Conservation (phyloP, 2,113 vertebrate species). For the Hylia prasina region DNA sequence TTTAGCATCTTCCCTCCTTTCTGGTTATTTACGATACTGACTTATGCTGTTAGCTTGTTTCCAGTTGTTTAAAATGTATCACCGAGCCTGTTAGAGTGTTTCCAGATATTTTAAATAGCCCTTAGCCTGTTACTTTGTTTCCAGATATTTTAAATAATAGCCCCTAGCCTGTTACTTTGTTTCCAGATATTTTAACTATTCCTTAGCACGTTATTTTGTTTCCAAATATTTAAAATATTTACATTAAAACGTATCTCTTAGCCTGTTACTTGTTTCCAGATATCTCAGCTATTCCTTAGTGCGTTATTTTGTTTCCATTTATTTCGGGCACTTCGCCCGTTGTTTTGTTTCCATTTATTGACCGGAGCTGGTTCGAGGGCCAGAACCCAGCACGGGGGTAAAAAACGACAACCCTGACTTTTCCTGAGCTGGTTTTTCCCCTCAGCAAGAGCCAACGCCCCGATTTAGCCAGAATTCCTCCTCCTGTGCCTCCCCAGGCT, state of each 20-base stretch:
- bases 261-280: too few relatives aligned
- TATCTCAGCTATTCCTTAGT: too few relatives aligned
- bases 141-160: neutral
- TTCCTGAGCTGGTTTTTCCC: neutral
- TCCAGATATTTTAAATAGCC: neutral
- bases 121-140: neutral
- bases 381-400: neutral
- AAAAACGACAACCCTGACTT: neutral
- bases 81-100: neutral
- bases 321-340: neutral
- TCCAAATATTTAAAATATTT: too few relatives aligned
- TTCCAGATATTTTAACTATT: neutral
- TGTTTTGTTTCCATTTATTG: neutral
- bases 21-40: neutral
- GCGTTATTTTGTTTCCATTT: neutral
- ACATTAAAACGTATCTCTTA: too few relatives aligned
- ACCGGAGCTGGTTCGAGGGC: neutral
- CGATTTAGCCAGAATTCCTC: neutral
- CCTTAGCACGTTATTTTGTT: too few relatives aligned
- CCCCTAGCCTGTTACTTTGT: neutral
- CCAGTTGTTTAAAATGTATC: neutral
- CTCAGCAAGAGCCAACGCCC: neutral
- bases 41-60: rapidly evolving
- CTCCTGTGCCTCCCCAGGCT: neutral
- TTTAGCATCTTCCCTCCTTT: neutral